Conservation (phyloP, 1,140 invertebrate genomes). For the Drosophila nigrodunni region DNA sequence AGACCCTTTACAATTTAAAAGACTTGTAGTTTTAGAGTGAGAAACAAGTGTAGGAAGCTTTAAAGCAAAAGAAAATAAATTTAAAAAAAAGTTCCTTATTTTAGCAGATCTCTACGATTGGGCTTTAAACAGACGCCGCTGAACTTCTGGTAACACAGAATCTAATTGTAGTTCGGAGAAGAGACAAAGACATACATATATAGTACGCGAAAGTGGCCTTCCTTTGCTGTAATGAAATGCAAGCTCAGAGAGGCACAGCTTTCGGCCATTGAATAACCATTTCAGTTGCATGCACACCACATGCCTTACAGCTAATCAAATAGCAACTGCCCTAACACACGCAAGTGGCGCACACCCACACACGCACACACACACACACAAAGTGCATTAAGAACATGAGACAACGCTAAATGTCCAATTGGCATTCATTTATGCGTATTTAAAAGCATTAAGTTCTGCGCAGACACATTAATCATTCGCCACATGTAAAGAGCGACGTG, state of each 20-base stretch:
- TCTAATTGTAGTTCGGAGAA: not conserved
- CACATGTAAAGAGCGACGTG: conserved; percentile 42
- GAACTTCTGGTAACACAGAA: not conserved
- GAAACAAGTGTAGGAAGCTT: not conserved
- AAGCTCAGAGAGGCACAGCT: not conserved
- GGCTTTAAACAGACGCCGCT: not conserved
- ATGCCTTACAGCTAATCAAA: conserved; percentile 27
- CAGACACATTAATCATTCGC: conserved; percentile 69
- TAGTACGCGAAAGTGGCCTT: not conserved
- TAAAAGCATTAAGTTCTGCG: conserved; percentile 60
- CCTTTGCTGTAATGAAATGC: conserved; percentile 9
- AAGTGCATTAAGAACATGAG: conserved; percentile 25
- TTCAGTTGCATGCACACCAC: not conserved
- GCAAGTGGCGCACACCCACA: not conserved
- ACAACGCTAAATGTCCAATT: conserved; percentile 19
- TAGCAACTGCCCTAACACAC: not conserved
- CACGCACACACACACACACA: not conserved
- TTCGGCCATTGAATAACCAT: conserved; percentile 9
- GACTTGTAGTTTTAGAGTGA: no score
- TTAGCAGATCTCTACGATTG: not conserved
- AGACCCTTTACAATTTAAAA: no score
- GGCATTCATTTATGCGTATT: conserved; percentile 62
- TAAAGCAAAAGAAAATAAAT: not conserved
- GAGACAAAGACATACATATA: not conserved
- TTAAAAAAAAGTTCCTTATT: not conserved